These are phyloP conservation scores for Andrena marginata DNA, from an alignment of 2,888 invertebrate genomes.

Conservation along the genomic window DNA sequence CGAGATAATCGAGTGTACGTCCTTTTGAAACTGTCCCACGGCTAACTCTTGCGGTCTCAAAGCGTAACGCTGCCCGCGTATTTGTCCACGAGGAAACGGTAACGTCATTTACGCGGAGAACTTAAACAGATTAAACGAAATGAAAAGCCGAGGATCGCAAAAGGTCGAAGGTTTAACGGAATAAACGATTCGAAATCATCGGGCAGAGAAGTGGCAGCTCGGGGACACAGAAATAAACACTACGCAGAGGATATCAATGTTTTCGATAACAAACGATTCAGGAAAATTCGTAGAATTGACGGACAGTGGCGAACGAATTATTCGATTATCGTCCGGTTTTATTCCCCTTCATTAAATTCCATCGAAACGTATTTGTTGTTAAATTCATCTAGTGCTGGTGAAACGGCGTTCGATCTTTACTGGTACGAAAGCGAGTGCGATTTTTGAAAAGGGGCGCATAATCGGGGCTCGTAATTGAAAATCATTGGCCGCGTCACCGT, in stretches of 20 bases:
- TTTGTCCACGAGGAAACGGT: neutral
- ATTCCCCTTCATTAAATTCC: neutral
- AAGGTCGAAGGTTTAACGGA: neutral
- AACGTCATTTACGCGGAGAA: neutral
- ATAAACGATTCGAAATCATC: neutral
- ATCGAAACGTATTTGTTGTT: neutral
- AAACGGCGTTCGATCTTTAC: neutral
- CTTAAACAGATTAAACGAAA: conserved; percentile 2
- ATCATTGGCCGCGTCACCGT: neutral
- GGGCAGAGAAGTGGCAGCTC: too few species aligned
- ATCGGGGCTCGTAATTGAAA: neutral
- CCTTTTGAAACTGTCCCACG: conserved; percentile 82
- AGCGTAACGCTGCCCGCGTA: neutral
- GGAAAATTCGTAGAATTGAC: neutral
- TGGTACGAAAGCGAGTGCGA: neutral
- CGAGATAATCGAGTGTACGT: conserved; percentile 70
- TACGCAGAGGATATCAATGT: neutral
- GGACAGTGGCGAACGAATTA: neutral
- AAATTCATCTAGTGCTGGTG: neutral
- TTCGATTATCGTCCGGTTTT: neutral
- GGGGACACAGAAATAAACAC: too few species aligned
- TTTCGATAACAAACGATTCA: neutral
- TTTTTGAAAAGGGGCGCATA: neutral
- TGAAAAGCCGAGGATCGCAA: neutral
- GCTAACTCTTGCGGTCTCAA: conserved; percentile 38